Conservation (phyloP, 2,113 vertebrate genomes). For the Pavo muticus region DNA sequence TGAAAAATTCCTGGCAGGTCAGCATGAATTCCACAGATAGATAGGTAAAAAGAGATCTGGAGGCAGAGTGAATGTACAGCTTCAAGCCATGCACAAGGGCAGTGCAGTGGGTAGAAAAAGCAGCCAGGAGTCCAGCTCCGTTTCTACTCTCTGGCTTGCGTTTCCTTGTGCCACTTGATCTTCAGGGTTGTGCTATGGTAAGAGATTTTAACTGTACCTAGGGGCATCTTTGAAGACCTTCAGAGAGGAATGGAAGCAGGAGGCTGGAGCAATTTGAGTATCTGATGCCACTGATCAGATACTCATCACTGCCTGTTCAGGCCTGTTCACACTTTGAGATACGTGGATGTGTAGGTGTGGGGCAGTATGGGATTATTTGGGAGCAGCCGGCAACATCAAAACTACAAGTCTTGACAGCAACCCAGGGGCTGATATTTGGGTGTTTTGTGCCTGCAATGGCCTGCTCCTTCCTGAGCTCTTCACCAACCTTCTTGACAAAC, state of each 20-base stretch:
- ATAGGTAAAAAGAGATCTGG: conserved; percentile 14
- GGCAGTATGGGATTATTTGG: conserved; percentile 3
- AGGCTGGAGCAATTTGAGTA: neutral
- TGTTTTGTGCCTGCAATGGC: neutral
- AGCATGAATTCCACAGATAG: conserved; percentile 21
- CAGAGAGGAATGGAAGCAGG: neutral
- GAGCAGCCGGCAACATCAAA: conserved; percentile 18
- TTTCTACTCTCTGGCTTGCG: neutral
- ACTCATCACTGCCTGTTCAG: conserved; percentile 39
- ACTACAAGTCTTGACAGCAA: conserved; percentile 16
- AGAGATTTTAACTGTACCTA: neutral
- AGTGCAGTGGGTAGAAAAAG: neutral
- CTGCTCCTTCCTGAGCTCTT: neutral
- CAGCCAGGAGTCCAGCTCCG: neutral
- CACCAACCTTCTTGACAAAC: neutral
- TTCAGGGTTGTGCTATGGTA: neutral
- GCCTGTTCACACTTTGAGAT: neutral
- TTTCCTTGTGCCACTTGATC: neutral
- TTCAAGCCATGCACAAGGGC: neutral
- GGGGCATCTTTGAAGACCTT: neutral
- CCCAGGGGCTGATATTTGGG: neutral
- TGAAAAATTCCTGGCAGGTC: conserved; percentile 28
- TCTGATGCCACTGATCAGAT: neutral
- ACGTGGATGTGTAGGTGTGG: neutral
- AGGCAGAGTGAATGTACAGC: neutral